A percentile compares a stretch with the other conserved stretches of the same genome.
phyloP scores from a whole-genome alignment of 1,140 invertebrate species.

The Meteorus sp. region DNA sequence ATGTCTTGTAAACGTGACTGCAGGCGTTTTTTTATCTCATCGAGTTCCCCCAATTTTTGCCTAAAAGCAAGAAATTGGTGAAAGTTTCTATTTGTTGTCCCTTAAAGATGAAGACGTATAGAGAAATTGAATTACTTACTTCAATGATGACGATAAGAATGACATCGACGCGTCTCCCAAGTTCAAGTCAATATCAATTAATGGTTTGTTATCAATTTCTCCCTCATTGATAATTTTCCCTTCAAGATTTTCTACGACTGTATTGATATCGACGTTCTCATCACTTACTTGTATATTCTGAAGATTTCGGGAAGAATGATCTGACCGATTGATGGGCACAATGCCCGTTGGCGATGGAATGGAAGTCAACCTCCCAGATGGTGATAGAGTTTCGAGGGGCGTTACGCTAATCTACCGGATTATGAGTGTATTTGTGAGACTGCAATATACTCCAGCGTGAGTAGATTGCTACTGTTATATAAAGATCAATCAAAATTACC shows the following conservation, averaged over 20 bases:
- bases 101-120: background rate
- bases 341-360: conserved; percentile 22
- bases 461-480: too few relatives aligned
- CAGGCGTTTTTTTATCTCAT: conserved; percentile 65
- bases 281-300: conserved; percentile 15
- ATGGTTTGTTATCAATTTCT: conserved; percentile 18
- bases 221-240: background rate
- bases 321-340: conserved; percentile 25
- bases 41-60: conserved; percentile 65
- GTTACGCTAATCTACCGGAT: conserved; percentile 55
- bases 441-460: too few relatives aligned
- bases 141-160: conserved; percentile 49
- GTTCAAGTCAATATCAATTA: conserved; percentile 33
- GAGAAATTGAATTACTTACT: conserved; percentile 34
- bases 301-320: conserved; percentile 24
- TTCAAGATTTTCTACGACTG: conserved; percentile 28
- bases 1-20: conserved; percentile 62
- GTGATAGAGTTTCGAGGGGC: conserved; percentile 55
- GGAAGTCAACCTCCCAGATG: conserved; percentile 30
- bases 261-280: background rate
- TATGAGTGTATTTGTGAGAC: too few relatives aligned
- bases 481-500: conserved; percentile 38
- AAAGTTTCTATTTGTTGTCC: conserved; percentile 8
- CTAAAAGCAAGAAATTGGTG: conserved; percentile 46
- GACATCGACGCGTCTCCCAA: conserved; percentile 49